Evolutionary conservation across 2,113 vertebrate genomes (phyloP).

Genomic region (Larimichthys crocea): DNA sequence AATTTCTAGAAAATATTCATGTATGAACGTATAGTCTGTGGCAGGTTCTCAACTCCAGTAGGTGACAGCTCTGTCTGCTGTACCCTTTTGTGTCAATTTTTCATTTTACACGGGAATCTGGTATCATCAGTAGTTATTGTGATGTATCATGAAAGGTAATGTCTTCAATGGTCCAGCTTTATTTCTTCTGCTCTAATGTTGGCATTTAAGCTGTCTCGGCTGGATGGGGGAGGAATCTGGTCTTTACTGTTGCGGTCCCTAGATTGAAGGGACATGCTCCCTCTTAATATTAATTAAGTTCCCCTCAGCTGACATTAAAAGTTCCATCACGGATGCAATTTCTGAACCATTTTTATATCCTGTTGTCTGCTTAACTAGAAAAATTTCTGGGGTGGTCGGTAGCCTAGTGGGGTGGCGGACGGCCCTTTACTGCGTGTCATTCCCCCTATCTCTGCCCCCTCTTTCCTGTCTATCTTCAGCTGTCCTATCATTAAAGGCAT

Average conservation of each 20-base stretch:
- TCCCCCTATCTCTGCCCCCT: no score
- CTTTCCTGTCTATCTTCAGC: no score
- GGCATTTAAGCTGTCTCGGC: no score
- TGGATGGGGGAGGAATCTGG: background rate
- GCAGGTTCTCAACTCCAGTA: background rate
- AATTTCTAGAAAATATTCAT: background rate
- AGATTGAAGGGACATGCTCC: background rate
- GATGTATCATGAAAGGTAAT: no score
- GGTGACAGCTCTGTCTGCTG: background rate
- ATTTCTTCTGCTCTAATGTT: no score
- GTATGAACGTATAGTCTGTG: background rate
- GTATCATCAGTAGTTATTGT: background rate
- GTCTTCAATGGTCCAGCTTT: no score
- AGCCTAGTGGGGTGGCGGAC: no score
- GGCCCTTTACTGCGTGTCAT: no score
- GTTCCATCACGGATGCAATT: background rate
- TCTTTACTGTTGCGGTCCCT: background rate
- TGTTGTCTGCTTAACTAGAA: background rate
- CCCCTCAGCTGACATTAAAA: background rate
- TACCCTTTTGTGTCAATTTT: background rate
- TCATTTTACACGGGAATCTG: background rate
- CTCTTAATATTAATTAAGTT: background rate
- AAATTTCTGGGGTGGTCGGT: no score
- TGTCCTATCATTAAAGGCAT: no score
- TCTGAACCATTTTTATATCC: background rate